Conservation (phyloP, 2,113 vertebrate species). For the Otis tarda region DNA sequence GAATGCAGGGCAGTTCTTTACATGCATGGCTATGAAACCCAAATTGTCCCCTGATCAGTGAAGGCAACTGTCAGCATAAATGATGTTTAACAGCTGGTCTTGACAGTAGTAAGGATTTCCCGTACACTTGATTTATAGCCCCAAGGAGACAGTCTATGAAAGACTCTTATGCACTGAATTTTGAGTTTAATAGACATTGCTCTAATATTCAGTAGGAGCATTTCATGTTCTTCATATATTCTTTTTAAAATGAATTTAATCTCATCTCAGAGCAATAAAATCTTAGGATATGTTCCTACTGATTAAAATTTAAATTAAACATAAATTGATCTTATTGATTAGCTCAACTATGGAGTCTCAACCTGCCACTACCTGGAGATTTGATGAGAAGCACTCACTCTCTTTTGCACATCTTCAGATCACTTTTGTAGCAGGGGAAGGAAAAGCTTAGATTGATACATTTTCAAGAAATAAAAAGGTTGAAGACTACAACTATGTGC, state of each 20-base stretch:
- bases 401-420: background rate
- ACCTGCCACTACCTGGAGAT: background rate
- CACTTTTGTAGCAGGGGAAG: background rate
- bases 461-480: slow-evolving; percentile 4
- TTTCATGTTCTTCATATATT: background rate
- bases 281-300: background rate
- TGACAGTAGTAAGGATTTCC: background rate
- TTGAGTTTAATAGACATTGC: background rate
- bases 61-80: background rate
- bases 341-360: background rate
- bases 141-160: background rate
- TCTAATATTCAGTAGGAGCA: background rate
- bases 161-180: background rate
- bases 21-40: background rate
- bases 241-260: background rate
- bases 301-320: background rate
- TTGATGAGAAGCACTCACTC: background rate
- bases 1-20: background rate
- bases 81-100: background rate
- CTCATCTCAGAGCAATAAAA: background rate
- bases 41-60: background rate
- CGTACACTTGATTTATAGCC: background rate
- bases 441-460: background rate
- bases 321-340: background rate
- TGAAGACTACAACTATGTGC: background rate